Evolutionary conservation across 2,113 vertebrate species (phyloP).

Genomic region (Formicarius rufipectus): DNA sequence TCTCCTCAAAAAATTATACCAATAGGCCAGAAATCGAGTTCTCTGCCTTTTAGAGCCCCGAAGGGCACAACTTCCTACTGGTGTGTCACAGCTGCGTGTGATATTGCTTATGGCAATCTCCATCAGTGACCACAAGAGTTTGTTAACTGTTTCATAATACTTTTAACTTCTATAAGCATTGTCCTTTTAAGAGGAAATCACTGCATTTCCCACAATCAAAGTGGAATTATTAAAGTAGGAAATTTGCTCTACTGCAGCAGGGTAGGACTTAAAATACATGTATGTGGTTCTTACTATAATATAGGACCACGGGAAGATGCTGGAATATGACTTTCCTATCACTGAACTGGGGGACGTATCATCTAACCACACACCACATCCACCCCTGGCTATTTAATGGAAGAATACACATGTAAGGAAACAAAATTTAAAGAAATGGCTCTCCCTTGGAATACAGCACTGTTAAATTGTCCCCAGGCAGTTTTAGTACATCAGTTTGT

Average conservation of each 20-base stretch:
- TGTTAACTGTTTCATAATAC: not conserved
- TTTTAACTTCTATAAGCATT: not conserved
- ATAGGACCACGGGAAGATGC: not conserved
- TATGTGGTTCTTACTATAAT: not conserved
- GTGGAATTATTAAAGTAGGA: not conserved
- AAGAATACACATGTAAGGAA: not conserved
- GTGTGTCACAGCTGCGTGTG: not conserved
- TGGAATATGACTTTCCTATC: not conserved
- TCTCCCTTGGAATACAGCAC: not conserved
- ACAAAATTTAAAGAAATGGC: not conserved
- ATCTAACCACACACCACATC: not conserved
- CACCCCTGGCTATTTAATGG: not conserved
- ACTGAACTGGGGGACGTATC: not conserved
- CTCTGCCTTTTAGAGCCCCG: not conserved
- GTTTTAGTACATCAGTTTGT: not conserved
- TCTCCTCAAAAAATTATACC: not conserved
- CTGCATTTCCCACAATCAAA: not conserved
- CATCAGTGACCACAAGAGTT: not conserved
- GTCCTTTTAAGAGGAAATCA: not conserved
- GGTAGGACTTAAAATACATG: not conserved
- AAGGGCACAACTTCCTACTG: not conserved
- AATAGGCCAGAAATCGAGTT: not conserved
- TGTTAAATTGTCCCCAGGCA: not conserved
- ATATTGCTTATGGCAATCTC: not conserved
- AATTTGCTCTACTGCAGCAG: not conserved